phyloP scores from a whole-genome alignment of 1,140 invertebrate species.

The Drosophila malerkotliana region DNA sequence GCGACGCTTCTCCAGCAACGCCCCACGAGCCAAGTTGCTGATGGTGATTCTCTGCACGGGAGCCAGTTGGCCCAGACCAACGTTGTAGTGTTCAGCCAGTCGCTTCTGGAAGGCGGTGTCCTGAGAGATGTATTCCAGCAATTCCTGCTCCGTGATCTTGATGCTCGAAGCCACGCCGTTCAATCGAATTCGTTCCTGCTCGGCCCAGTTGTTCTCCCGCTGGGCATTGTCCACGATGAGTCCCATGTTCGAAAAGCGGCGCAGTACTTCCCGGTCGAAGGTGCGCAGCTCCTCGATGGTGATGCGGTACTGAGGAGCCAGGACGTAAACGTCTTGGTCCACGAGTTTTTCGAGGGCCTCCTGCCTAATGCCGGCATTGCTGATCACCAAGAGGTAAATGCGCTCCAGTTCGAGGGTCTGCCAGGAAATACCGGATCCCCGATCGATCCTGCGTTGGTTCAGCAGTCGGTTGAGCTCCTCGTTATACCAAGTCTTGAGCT shows the following conservation, averaged over 20 bases:
- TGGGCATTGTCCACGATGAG: constrained; percentile 35
- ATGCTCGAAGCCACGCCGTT: constrained; percentile 55
- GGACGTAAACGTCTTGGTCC: constrained; percentile 24
- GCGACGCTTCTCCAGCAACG: constrained; percentile 54
- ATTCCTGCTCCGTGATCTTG: constrained; percentile 64
- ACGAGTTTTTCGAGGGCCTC: constrained; percentile 51
- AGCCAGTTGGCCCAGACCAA: constrained; percentile 51
- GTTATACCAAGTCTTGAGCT: constrained; percentile 68
- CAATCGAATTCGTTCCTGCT: constrained; percentile 63
- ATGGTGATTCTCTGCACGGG: constrained; percentile 65
- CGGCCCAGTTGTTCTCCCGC: constrained; percentile 56
- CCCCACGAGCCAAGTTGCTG: constrained; percentile 45
- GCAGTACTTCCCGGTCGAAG: constrained; percentile 61
- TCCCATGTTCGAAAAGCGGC: constrained; percentile 57
- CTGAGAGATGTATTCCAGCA: constrained; percentile 61
- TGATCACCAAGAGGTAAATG: constrained; percentile 50
- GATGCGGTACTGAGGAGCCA: constrained; percentile 52
- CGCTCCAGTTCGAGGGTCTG: constrained; percentile 62
- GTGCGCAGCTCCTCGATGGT: constrained; percentile 60
- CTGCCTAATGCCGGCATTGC: constrained; percentile 40
- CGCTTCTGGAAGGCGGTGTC: constrained; percentile 62
- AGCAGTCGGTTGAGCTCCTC: constrained; percentile 64
- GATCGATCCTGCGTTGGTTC: constrained; percentile 50
- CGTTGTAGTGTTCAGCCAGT: constrained; percentile 58
- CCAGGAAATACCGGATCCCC: constrained; percentile 45